Evolutionary conservation across 2,888 invertebrate genomes (phyloP).

Genomic region (Didymodactylos carnosus): DNA sequence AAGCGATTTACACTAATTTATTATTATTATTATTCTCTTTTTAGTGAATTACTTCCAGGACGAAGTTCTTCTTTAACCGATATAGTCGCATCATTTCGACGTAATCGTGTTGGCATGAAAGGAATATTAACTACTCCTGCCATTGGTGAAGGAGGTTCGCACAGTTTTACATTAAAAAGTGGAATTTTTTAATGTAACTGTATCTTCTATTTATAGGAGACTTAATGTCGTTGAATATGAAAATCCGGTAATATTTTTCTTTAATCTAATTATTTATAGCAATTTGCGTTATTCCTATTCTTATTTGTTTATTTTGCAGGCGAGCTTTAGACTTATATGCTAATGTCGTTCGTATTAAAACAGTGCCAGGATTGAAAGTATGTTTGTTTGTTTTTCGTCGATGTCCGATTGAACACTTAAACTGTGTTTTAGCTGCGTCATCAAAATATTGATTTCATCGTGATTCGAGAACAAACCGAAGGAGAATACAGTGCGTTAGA

Average conservation of each 20-base stretch:
- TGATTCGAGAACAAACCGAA: conserved; percentile 92
- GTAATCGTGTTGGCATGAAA: conserved; percentile 37
- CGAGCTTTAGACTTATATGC: conserved; percentile 39
- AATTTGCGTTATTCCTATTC: no score
- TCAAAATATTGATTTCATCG: conserved; percentile 71
- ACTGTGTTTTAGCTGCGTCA: conserved; percentile 71
- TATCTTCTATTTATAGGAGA: no score
- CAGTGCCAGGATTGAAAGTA: conserved; percentile 71
- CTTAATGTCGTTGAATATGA: conserved; percentile 10
- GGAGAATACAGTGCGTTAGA: conserved; percentile 97
- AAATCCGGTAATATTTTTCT: conserved; percentile 5
- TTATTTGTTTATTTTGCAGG: conserved; percentile 20
- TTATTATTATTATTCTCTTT: conserved; percentile 26
- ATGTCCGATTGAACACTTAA: no score
- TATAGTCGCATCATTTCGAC: conserved; percentile 31
- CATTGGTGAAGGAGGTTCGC: no score
- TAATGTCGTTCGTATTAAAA: conserved; percentile 68
- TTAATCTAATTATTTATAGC: no score
- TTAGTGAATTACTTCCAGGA: conserved; percentile 33
- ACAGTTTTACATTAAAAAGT: no score
- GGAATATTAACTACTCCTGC: conserved; percentile 34
- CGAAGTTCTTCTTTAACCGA: conserved; percentile 32
- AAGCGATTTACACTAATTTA: background rate
- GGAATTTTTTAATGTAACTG: no score
- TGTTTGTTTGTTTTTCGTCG: no score